A percentile compares a stretch with the other conserved stretches of the same genome.
These are phyloP conservation scores for Meiosimyza decipiens DNA, from an alignment of 2,888 invertebrate species.

Conservation along the genomic window DNA sequence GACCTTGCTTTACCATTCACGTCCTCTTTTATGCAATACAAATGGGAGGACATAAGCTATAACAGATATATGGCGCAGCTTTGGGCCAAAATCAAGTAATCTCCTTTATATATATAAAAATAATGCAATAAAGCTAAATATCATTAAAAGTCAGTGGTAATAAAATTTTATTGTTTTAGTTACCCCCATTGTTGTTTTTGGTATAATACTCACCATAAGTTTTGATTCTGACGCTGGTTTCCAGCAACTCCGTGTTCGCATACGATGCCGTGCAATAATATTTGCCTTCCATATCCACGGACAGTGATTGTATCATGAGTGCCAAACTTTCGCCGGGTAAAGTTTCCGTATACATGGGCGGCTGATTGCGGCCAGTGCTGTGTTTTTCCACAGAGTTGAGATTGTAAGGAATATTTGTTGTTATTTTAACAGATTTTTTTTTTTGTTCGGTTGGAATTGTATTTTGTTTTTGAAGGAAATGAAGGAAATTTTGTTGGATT, in stretches of 20 bases:
- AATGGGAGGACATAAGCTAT: too few species aligned
- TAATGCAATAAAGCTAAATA: not conserved
- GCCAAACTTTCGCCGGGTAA: conserved; percentile 75
- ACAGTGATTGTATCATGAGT: conserved; percentile 80
- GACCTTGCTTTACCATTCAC: too few species aligned
- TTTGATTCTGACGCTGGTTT: conserved; percentile 76
- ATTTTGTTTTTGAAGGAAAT: not conserved
- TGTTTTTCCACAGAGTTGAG: conserved; percentile 2
- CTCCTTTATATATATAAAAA: not conserved
- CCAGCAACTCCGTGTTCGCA: conserved; percentile 75
- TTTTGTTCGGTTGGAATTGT: conserved; percentile 13
- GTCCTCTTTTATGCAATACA: too few species aligned
- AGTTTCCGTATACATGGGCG: conserved; percentile 77
- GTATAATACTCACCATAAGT: conserved; percentile 74
- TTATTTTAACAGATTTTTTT: not conserved
- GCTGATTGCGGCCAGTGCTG: conserved; percentile 64
- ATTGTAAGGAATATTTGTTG: conserved; percentile 23
- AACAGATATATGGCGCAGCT: too few species aligned
- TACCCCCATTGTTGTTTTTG: conserved; percentile 15
- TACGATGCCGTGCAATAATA: conserved; percentile 88
- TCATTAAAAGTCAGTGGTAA: not conserved
- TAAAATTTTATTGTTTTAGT: conserved; percentile 18
- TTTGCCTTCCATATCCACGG: conserved; percentile 80
- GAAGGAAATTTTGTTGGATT: not conserved
- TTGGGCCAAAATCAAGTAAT: not conserved